Evolutionary conservation across 2,888 invertebrate genomes (phyloP).

Genomic region (Allygus modestus): DNA sequence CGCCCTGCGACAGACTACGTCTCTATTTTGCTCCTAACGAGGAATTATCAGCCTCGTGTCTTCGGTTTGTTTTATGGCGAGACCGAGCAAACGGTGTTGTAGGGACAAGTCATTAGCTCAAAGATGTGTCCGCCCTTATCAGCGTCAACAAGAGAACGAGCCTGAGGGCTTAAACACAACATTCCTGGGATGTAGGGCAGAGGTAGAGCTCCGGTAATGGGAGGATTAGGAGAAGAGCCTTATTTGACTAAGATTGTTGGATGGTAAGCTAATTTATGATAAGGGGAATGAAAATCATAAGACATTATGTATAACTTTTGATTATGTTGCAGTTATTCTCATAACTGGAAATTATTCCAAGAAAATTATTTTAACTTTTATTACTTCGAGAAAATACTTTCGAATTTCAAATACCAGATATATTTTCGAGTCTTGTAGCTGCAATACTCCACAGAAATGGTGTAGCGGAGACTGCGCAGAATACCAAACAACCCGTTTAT

Average conservation of each 20-base stretch:
- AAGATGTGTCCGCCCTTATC: slow-evolving; percentile 48
- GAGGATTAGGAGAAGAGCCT: neutral
- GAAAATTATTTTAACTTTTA: too few species aligned
- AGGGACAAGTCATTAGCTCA: slow-evolving; percentile 47
- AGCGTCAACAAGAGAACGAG: slow-evolving; percentile 7
- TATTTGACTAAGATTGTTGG: slow-evolving; percentile 11
- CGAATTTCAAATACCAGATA: too few species aligned
- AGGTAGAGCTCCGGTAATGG: neutral
- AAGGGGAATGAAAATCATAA: too few species aligned
- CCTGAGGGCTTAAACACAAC: slow-evolving; percentile 12
- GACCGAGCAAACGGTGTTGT: slow-evolving; percentile 28
- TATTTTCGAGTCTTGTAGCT: too few species aligned
- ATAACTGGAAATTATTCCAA: too few species aligned
- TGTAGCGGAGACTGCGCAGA: too few species aligned
- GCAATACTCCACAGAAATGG: too few species aligned
- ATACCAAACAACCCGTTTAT: too few species aligned
- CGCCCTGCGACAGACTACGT: neutral
- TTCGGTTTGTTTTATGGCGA: slow-evolving; percentile 40
- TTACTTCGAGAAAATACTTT: too few species aligned
- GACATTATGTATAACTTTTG: too few species aligned
- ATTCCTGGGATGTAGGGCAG: slow-evolving; percentile 29
- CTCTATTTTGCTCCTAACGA: neutral
- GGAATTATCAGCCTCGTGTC: slow-evolving; percentile 15
- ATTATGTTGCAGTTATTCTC: too few species aligned
- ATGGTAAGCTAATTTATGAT: slow-evolving; percentile 3